Conservation (phyloP, 2,888 invertebrate species). For the Platycheirus albimanus region DNA sequence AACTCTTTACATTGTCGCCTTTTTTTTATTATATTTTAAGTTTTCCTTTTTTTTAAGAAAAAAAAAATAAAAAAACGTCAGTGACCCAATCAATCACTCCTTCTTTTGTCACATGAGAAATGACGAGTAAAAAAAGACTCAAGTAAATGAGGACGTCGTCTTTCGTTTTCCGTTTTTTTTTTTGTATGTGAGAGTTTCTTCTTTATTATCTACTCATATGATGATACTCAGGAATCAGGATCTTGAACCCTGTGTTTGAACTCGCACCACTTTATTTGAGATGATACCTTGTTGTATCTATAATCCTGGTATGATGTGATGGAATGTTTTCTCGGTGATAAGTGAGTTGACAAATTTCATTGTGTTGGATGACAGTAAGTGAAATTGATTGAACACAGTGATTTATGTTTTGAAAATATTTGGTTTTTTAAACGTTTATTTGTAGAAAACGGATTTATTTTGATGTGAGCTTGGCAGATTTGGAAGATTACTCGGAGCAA, state of each 20-base stretch:
- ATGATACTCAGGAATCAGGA: slow-evolving; percentile 5
- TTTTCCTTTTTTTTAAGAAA: slow-evolving; percentile 3
- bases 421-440: slow-evolving; percentile 28
- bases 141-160: slow-evolving; percentile 18
- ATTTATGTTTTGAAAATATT: slow-evolving; percentile 38
- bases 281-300: slow-evolving; percentile 35
- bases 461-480: not conserved
- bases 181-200: not conserved
- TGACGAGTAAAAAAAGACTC: slow-evolving; percentile 11
- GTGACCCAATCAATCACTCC: slow-evolving; percentile 58
- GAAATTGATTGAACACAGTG: slow-evolving; percentile 40
- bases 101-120: slow-evolving; percentile 16
- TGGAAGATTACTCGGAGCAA: no score
- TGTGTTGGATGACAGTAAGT: slow-evolving; percentile 32
- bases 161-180: not conserved
- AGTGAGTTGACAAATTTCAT: slow-evolving; percentile 54
- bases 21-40: not conserved
- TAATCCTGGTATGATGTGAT: slow-evolving; percentile 16
- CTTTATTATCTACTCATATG: slow-evolving; percentile 19
- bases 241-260: slow-evolving; percentile 32
- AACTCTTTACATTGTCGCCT: slow-evolving; percentile 17
- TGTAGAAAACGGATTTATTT: not conserved
- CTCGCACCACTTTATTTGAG: slow-evolving; percentile 21
- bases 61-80: no score
- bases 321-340: slow-evolving; percentile 36